Percentiles rank a stretch among this genome's conserved stretches.
Conservation (phyloP, 2,888 invertebrate species). For the Agrochola litura region DNA sequence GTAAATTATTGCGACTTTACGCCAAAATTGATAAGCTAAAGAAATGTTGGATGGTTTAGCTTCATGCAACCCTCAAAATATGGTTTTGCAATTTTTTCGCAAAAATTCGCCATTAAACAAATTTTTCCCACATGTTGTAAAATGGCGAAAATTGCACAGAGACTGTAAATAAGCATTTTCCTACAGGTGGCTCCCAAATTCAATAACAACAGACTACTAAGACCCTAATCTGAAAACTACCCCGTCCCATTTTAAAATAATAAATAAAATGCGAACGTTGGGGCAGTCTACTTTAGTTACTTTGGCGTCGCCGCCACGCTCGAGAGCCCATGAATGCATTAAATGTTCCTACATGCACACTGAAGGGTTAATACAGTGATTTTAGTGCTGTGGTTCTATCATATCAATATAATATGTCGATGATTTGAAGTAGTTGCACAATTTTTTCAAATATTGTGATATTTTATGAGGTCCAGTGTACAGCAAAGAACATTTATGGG, state of each 20-base stretch:
- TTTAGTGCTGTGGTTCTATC: constrained; percentile 44
- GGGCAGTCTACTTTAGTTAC: constrained; percentile 83
- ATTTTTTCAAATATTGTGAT: too few relatives aligned
- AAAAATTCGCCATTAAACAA: not conserved
- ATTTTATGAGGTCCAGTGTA: too few relatives aligned
- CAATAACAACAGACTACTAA: constrained; percentile 48
- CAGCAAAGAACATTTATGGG: too few relatives aligned
- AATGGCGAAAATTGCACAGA: not conserved
- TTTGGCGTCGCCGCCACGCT: constrained; percentile 87
- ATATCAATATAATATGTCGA: constrained; percentile 21
- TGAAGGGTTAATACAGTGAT: constrained; percentile 78
- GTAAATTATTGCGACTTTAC: not conserved
- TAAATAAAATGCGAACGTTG: constrained; percentile 80
- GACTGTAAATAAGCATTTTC: not conserved
- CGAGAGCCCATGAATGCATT: constrained; percentile 89
- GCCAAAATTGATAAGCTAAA: not conserved
- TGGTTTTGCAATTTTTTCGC: not conserved
- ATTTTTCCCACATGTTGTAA: not conserved
- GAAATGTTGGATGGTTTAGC: not conserved
- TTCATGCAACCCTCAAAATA: not conserved
- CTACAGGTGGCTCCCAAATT: constrained; percentile 49
- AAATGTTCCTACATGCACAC: constrained; percentile 76
- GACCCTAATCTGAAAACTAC: constrained; percentile 78
- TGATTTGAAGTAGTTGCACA: not conserved
- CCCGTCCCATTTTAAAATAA: constrained; percentile 86